phyloP scores from a whole-genome alignment of 2,888 invertebrate species.

The Idaea straminata region DNA sequence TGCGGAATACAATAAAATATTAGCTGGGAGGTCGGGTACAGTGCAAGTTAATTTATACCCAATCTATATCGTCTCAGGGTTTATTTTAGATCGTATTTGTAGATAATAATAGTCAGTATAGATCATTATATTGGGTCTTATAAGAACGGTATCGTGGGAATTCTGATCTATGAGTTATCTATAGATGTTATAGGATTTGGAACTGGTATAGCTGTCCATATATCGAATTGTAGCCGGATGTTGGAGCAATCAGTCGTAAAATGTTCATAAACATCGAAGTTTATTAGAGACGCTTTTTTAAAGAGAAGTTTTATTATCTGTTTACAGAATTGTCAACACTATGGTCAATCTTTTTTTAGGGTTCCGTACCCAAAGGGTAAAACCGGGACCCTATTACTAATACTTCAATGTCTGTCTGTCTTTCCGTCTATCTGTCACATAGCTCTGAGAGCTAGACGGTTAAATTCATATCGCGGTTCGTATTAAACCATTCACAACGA shows the following conservation, averaged over 20 bases:
- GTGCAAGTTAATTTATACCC: constrained; percentile 46
- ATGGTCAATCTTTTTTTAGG: background rate
- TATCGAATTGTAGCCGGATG: constrained; percentile 32
- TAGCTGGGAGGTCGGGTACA: constrained; percentile 46
- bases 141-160: constrained; percentile 79
- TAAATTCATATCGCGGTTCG: too few species aligned
- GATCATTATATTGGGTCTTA: constrained; percentile 69
- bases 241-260: constrained; percentile 14
- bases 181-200: constrained; percentile 25
- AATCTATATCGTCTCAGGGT: constrained; percentile 48
- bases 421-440: too few species aligned
- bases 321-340: background rate
- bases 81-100: constrained; percentile 39
- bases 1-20: constrained; percentile 79
- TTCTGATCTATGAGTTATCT: constrained; percentile 62
- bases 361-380: too few species aligned
- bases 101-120: constrained; percentile 63
- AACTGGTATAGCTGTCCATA: constrained; percentile 30
- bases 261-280: constrained; percentile 9
- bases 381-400: too few species aligned
- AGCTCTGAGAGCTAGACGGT: too few species aligned
- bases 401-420: too few species aligned
- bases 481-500: too few species aligned
- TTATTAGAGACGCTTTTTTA: background rate
- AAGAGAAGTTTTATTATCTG: background rate